These are phyloP conservation scores for Xenopus borealis DNA, from an alignment of 2,113 vertebrate genomes.

Conservation along the genomic window DNA sequence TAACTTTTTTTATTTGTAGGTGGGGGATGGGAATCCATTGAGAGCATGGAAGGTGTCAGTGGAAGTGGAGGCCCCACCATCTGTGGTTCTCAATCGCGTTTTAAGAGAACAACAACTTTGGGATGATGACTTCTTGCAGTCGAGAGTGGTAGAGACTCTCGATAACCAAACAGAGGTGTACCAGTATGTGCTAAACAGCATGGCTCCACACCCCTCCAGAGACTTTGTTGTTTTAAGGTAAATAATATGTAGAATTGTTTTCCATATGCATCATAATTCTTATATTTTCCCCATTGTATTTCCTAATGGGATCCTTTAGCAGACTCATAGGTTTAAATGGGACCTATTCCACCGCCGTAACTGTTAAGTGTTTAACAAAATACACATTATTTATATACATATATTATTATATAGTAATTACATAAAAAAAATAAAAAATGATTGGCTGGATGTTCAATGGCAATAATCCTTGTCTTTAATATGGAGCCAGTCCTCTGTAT, in stretches of 20 bases:
- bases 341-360: too few relatives aligned
- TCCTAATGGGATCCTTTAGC: too few relatives aligned
- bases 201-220: slow-evolving; percentile 90
- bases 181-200: slow-evolving; percentile 87
- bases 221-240: slow-evolving; percentile 93
- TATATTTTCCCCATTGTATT: too few relatives aligned
- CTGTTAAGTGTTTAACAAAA: too few relatives aligned
- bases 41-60: slow-evolving; percentile 86
- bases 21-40: slow-evolving; percentile 88
- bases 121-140: slow-evolving; percentile 93
- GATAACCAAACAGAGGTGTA: slow-evolving; percentile 93
- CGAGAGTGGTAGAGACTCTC: slow-evolving; percentile 87
- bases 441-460: too few relatives aligned
- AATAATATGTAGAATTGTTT: not conserved
- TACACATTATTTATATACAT: too few relatives aligned
- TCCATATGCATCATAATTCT: not conserved
- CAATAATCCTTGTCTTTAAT: too few relatives aligned
- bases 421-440: too few relatives aligned
- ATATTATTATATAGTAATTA: too few relatives aligned
- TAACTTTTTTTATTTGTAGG: slow-evolving; percentile 60
- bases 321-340: too few relatives aligned
- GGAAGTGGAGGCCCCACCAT: slow-evolving; percentile 92
- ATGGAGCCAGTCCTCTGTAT: too few relatives aligned
- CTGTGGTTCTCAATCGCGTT: slow-evolving; percentile 89
- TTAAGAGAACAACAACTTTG: slow-evolving; percentile 93